These are phyloP conservation scores for Noctua pronuba DNA, from an alignment of 2,888 invertebrate genomes.

Conservation along the genomic window DNA sequence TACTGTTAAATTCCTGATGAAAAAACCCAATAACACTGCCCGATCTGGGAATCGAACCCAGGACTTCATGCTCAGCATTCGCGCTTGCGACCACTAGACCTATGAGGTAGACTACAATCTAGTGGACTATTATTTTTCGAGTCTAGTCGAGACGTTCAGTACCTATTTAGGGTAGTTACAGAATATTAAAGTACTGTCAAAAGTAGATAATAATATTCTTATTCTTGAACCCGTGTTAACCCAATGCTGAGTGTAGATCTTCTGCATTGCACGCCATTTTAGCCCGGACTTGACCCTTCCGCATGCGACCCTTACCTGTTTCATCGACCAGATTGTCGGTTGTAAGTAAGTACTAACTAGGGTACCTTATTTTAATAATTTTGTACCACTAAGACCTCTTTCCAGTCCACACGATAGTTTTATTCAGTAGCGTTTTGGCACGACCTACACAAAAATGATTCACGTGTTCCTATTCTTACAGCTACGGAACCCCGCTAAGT, in stretches of 20 bases:
- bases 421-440: conserved; percentile 15
- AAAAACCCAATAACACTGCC: too few relatives aligned
- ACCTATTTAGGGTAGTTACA: not conserved
- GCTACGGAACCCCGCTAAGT: conserved; percentile 13
- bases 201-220: not conserved
- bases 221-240: not conserved
- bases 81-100: too few relatives aligned
- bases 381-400: not conserved
- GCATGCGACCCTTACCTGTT: not conserved
- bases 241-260: not conserved
- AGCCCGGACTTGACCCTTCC: not conserved
- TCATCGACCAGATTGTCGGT: not conserved
- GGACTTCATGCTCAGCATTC: too few relatives aligned
- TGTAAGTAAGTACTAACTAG: not conserved
- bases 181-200: not conserved
- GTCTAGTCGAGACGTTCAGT: too few relatives aligned
- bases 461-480: conserved; percentile 25
- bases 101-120: too few relatives aligned
- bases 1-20: too few relatives aligned
- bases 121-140: too few relatives aligned
- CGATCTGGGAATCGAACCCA: too few relatives aligned
- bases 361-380: not conserved
- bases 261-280: not conserved
- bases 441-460: conserved; percentile 10
- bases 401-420: not conserved